Percentiles rank a stretch among this genome's conserved stretches.
These are phyloP conservation scores for Pectinophora gossypiella DNA, from an alignment of 1,140 invertebrate genomes.

Conservation along the genomic window DNA sequence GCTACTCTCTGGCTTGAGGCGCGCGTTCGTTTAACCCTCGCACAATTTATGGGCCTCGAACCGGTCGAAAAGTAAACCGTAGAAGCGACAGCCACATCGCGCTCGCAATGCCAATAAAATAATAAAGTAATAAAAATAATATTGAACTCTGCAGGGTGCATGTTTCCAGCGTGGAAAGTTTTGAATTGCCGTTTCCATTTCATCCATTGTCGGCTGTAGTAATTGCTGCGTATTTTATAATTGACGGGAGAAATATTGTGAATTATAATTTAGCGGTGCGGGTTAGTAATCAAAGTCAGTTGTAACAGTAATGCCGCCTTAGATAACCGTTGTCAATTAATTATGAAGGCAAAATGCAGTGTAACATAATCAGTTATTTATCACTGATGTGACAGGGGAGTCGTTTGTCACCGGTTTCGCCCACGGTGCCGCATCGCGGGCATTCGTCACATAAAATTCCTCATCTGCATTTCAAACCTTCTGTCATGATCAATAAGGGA, in stretches of 20 bases:
- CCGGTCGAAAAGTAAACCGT: conserved; percentile 55
- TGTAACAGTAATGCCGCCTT: conserved; percentile 34
- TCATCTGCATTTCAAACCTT: conserved; percentile 37
- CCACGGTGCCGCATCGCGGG: conserved; percentile 54
- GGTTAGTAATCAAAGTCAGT: conserved; percentile 41
- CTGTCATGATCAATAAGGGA: conserved; percentile 28
- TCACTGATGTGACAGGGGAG: conserved; percentile 61
- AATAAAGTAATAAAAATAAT: conserved; percentile 57
- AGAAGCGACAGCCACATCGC: conserved; percentile 47
- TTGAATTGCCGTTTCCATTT: conserved; percentile 40
- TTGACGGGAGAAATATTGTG: conserved; percentile 23
- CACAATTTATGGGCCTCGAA: conserved; percentile 52
- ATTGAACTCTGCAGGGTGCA: conserved; percentile 32
- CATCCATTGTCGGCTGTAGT: conserved; percentile 32
- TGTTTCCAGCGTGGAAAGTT: conserved; percentile 27
- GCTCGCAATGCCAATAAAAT: conserved; percentile 50
- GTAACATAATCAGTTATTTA: conserved; percentile 74
- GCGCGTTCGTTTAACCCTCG: conserved; percentile 38
- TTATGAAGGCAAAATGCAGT: conserved; percentile 67
- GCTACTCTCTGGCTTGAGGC: conserved; percentile 39
- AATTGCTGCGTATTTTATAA: conserved; percentile 34
- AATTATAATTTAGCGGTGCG: conserved; percentile 22
- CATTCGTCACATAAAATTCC: conserved; percentile 46
- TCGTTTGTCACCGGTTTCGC: conserved; percentile 68
- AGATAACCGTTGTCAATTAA: conserved; percentile 64